Evolutionary conservation across 2,888 invertebrate species (phyloP), one percentile per base, ranked within the genome.

Genomic region (Microdon myrmicae): DNA sequence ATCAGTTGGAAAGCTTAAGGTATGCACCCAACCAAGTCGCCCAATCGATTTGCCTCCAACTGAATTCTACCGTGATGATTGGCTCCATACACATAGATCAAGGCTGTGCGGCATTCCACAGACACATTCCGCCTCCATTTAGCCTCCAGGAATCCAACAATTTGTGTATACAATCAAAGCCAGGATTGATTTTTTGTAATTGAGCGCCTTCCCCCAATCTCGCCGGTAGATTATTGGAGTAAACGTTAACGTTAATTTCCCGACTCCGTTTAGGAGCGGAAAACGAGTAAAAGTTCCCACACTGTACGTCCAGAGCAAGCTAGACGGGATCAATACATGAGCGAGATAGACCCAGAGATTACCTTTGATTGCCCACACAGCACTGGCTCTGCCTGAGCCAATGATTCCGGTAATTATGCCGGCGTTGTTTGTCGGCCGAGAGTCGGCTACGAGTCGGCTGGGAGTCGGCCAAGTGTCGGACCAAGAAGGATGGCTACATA

Each of bases 291-390:
- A 58, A 56, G 58, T 64, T 64, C 64, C 64, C 64, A 64, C 64
- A 64, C 58, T 64, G 53, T 58, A n/a, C n/a, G n/a, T n/a, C n/a
- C n/a, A n/a, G n/a, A n/a, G n/a, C n/a, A n/a, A n/a, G n/a, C n/a
- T n/a, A n/a, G n/a, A n/a, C n/a, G n/a, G n/a, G n/a, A n/a, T n/a
- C n/a, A n/a, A n/a, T n/a, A n/a, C n/a, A 43, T 37, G 56, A 58
- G 43, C 26, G 41, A 47, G 28, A 23, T 8, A 47, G 43, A 41
- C 26, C 35, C 39, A 51, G 58, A 64, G 58, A 58, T 64, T 64
- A 58, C 58, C 53, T 64, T 64, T 64, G 64, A 64, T 64, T 64
- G 64, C 64, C 64, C 47, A 64, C 51, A n/a, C n/a, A n/a, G n/a
- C n/a, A n/a, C n/a, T n/a, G n/a, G n/a, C n/a, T n/a, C n/a, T n/a